Base-by-base conservation (phyloP, 2,113 vertebrate species). In the Heteronetta atricapilla region DNA sequence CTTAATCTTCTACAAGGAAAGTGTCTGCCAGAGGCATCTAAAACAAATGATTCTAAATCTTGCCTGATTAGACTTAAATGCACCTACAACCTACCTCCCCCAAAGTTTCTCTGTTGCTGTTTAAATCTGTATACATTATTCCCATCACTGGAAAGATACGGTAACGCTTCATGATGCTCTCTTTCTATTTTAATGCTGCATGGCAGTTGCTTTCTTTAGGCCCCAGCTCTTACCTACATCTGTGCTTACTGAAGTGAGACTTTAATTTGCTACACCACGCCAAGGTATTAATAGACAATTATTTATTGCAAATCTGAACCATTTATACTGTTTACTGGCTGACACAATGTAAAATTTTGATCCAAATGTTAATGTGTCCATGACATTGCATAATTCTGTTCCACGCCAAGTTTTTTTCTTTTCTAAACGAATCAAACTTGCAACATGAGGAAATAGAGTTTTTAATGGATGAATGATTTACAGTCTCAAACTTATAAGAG, bases 311-410 rank as follows among this genome's bases (percentile, higher is more conserved):
- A 98, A 98, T 98, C 97, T 96, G 97, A 97, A 98, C 97, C 98
- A 98, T 98, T 98, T 98, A 98, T 98, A 98, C 98, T 97, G 97
- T 98, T 98, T 98, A 98, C 97, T 96, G 96, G 97, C 95, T 98
- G 98, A 98, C 98, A 98, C 97, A 97, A 98, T 97, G 97, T 98
- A 98, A 98, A 98, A 98, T 98, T 98, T 97, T 98, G 98, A 98
- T 98, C 98, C 97, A 98, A 98, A 99, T 99, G 98, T 98, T 98
- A 99, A 98, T 98, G 98, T 98, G 98, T 97, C 98, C 98, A 98
- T 98, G 97, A 98, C 97, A 98, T 98, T 98, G 98, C 97, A 97
- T 98, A 98, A 98, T 98, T 98, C 97, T 97, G 93, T 96, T 98
- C 96, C 91, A 96, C 18, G 13, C 94, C 96, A 97, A 97, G 94